Evolutionary conservation across 2,113 vertebrate genomes (phyloP).

Genomic region (Silurus meridionalis): DNA sequence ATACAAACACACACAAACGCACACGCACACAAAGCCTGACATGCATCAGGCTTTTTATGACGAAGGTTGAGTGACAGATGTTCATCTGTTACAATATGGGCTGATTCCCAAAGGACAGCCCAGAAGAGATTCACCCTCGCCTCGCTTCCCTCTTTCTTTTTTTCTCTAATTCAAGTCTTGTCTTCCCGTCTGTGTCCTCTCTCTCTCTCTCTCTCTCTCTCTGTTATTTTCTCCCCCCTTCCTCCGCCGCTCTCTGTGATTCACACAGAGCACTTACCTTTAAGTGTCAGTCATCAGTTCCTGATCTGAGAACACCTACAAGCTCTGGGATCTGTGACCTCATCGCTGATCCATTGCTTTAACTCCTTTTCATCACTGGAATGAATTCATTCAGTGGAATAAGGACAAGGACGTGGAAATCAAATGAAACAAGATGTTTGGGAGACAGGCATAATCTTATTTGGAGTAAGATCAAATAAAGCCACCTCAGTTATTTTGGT

Average conservation of each 20-base stretch:
- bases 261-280: neutral
- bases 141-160: neutral
- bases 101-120: constrained; percentile 31
- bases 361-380: neutral
- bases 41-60: constrained; percentile 20
- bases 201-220: neutral
- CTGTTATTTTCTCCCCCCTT: neutral
- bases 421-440: neutral
- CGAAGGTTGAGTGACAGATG: constrained; percentile 38
- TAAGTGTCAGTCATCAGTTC: neutral
- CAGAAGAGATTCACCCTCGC: constrained; percentile 22
- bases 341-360: constrained; percentile 6
- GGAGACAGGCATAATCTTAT: constrained; percentile 4
- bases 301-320: neutral
- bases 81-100: constrained; percentile 35
- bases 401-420: neutral
- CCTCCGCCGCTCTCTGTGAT: neutral
- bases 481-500: constrained; percentile 14
- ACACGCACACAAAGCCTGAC: constrained; percentile 36
- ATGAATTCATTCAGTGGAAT: neutral
- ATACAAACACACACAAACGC: neutral
- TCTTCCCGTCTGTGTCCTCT: neutral
- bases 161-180: constrained; percentile 16
- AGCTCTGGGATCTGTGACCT: constrained; percentile 1
- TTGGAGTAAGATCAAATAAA: constrained; percentile 4